Evolutionary conservation across 2,113 vertebrate species (phyloP).

Genomic region (Eulemur rufifrons): DNA sequence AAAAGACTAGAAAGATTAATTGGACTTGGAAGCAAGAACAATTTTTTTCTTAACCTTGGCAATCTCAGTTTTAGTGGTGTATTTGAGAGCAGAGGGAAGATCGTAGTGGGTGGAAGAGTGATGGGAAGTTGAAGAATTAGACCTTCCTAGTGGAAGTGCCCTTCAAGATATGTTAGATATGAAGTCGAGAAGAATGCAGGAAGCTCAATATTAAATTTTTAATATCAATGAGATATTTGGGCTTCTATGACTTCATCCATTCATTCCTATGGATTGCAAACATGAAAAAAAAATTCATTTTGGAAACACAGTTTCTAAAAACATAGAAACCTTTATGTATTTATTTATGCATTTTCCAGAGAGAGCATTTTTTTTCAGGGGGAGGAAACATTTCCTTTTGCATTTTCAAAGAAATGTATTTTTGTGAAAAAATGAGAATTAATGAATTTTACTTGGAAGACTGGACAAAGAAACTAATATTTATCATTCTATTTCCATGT

Average conservation of each 20-base stretch:
- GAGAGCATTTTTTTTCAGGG: background rate
- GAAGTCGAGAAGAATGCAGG: background rate
- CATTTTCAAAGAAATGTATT: background rate
- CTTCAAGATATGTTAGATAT: background rate
- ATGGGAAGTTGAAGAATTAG: background rate
- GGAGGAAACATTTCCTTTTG: background rate
- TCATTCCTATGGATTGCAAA: background rate
- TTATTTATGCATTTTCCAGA: background rate
- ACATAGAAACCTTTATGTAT: background rate
- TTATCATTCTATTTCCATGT: background rate
- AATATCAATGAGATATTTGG: background rate
- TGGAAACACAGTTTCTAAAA: background rate
- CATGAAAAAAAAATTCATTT: background rate
- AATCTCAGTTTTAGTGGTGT: background rate
- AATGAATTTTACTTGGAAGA: background rate
- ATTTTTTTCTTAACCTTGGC: background rate
- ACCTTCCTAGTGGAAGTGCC: background rate
- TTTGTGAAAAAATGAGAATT: background rate
- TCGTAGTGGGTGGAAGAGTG: background rate
- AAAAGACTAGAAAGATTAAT: background rate
- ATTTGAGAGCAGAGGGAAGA: background rate
- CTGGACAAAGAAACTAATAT: background rate
- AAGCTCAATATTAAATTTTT: background rate
- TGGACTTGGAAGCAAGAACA: background rate
- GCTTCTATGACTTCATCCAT: background rate